phyloP scores from a whole-genome alignment of 2,888 invertebrate genomes.

The Seira ritae region DNA sequence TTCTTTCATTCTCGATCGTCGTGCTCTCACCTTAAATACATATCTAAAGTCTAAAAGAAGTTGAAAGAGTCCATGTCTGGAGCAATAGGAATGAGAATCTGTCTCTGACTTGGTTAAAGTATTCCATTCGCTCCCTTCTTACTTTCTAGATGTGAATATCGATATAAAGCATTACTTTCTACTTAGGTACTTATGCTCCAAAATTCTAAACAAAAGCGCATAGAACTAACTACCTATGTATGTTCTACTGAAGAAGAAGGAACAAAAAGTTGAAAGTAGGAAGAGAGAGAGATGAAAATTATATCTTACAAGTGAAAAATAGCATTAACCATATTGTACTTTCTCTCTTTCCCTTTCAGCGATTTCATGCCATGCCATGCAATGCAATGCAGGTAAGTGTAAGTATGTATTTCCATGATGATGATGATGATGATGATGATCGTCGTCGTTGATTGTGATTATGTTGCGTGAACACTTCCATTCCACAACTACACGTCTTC shows the following conservation, averaged over 20 bases:
- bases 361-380: no score
- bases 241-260: no score
- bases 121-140: no score
- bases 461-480: slow-evolving; percentile 11
- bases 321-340: background rate
- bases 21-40: background rate
- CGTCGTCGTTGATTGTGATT: slow-evolving; percentile 11
- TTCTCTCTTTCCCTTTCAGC: background rate
- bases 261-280: background rate
- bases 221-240: no score
- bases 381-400: background rate
- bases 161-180: slow-evolving; percentile 11
- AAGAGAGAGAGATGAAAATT: background rate
- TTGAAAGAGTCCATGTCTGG: background rate
- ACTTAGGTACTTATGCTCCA: background rate
- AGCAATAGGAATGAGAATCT: background rate
- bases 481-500: slow-evolving; percentile 7
- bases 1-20: background rate
- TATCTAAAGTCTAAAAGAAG: no score
- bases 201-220: slow-evolving; percentile 1
- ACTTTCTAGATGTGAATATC: background rate
- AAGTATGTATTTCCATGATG: background rate
- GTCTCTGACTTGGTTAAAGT: slow-evolving; percentile 1
- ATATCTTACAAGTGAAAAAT: slow-evolving; percentile 3
- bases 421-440: slow-evolving; percentile 11